Conservation (phyloP, 2,113 vertebrate genomes). For the Prochilodus magdalenae region DNA sequence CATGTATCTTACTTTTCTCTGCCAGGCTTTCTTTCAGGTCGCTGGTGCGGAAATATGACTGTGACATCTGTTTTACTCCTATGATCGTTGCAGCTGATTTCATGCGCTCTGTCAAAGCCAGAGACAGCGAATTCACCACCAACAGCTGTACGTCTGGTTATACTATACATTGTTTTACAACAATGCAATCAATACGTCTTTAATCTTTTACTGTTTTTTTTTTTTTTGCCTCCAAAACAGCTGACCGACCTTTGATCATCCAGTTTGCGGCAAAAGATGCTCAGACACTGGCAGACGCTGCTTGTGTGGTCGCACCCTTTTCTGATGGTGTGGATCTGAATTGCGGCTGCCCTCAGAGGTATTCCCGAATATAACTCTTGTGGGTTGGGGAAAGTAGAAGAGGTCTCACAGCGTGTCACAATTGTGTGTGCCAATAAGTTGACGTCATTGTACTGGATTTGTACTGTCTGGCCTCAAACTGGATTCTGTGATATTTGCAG, state of each 20-base stretch:
- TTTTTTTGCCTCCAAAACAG: constrained; percentile 74
- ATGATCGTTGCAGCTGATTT: constrained; percentile 98
- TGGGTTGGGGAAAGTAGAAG: neutral
- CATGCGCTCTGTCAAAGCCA: constrained; percentile 91
- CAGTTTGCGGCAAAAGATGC: constrained; percentile 95
- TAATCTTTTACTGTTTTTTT: neutral
- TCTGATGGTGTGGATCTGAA: constrained; percentile 95
- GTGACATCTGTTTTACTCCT: constrained; percentile 95
- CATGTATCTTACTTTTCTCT: constrained; percentile 13
- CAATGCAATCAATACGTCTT: no score
- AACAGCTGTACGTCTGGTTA: constrained; percentile 79
- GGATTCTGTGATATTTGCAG: constrained; percentile 69
- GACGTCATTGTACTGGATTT: neutral
- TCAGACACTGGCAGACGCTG: constrained; percentile 89
- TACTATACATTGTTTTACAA: no score
- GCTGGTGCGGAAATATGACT: constrained; percentile 91
- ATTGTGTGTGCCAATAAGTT: neutral
- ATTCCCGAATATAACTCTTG: neutral
- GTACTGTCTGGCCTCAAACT: neutral
- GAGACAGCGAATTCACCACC: constrained; percentile 98
- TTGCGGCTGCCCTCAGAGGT: constrained; percentile 97
- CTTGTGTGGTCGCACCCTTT: constrained; percentile 85
- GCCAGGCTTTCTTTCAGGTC: constrained; percentile 91
- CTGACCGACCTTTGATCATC: constrained; percentile 91
- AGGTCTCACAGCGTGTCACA: neutral